These are phyloP conservation scores for Sylvicapra grimmia DNA, from an alignment of 2,113 vertebrate species.

Conservation along the genomic window DNA sequence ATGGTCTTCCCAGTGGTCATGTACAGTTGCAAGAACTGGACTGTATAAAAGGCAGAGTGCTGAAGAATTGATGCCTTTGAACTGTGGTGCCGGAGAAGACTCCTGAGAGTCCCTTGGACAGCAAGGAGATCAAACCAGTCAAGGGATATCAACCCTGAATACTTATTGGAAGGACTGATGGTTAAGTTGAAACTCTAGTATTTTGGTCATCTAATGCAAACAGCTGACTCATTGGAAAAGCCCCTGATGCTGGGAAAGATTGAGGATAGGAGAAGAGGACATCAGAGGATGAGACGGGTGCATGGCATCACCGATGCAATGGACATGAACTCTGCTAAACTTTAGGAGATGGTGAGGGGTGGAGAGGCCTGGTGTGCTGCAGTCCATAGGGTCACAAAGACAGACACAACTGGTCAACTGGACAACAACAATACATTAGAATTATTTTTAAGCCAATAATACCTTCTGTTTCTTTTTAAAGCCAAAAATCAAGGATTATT, in stretches of 20 bases:
- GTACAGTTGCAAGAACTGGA: background rate
- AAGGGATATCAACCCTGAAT: background rate
- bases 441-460: background rate
- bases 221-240: background rate
- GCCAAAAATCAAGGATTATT: background rate
- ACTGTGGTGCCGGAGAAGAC: background rate
- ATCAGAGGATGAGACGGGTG: background rate
- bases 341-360: background rate
- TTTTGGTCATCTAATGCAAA: background rate
- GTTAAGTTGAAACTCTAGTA: background rate
- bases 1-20: background rate
- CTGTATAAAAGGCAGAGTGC: fast-evolving
- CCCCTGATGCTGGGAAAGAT: background rate
- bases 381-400: background rate
- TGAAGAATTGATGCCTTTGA: background rate
- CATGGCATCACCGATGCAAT: background rate
- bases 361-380: background rate
- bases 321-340: background rate
- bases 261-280: background rate
- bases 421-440: background rate
- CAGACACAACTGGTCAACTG: background rate
- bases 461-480: background rate
- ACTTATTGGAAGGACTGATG: background rate
- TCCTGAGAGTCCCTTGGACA: background rate
- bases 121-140: background rate